Evolutionary conservation across 2,888 invertebrate genomes (phyloP), one percentile per base, ranked within the genome.

Genomic region (Tipula helvola): DNA sequence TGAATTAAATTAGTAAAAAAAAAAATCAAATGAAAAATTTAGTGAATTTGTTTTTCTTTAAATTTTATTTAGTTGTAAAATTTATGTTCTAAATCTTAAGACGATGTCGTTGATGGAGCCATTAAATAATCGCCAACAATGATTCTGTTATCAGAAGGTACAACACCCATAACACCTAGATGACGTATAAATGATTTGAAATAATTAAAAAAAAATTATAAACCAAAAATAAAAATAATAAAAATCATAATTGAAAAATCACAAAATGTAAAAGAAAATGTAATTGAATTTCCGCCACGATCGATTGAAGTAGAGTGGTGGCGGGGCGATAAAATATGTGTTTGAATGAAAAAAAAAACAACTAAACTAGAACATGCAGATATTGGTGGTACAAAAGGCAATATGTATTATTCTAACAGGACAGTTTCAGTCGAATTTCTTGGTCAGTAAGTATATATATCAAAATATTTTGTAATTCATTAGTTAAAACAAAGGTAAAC

Each of bases 51-150:
- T 87, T 86, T 87, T 86, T 87, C 44, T 84, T 44, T 87, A 28
- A 83, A 86, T 57, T 86, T 85, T 87, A 18, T 57, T 85, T 86
- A 86, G 87, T n/a, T 86, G 16, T 16, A 71, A 71, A 28, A 71
- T 71, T 71, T 86, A 36, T 86, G 83, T 86, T 36, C 28, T 39
- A 84, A 87, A 85, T 87, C 88, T 88, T 88, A 89, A 88, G 89
- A 89, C 39, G 90, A 87, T 86, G 89, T 92, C 90, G 93, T 91
- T 90, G 92, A 91, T 90, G 93, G 93, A 88, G 93, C 93, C 91
- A 93, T 92, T 92, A 94, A 92, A 91, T 93, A 94, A 92, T 94
- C 94, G 90, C 93, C 93, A 91, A 94, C 93, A 90, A 94, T 93
- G 92, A 94, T 93, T 90, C 93, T 93, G 92, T 93, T 93, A 92